A percentile compares a stretch with the other conserved stretches of the same genome.
phyloP scores from a whole-genome alignment of 2,113 vertebrate genomes.

The Ceyx margarethae region DNA sequence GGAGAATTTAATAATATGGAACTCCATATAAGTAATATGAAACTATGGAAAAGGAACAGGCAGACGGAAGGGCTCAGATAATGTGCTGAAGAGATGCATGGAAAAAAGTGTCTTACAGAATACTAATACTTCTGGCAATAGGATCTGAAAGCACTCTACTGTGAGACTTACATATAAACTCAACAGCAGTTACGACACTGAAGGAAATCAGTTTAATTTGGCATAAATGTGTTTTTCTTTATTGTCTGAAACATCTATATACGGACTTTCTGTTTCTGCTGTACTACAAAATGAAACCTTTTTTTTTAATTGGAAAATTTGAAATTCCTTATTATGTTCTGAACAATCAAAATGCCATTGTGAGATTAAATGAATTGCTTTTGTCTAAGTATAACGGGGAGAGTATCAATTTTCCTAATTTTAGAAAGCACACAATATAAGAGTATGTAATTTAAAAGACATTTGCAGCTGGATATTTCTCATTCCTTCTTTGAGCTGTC shows the following conservation, averaged over 20 bases:
- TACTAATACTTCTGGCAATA: not conserved
- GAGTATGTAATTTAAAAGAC: constrained; percentile 45
- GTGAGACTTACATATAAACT: not conserved
- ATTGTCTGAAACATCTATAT: not conserved
- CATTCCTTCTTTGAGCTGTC: not conserved
- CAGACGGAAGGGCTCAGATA: not conserved
- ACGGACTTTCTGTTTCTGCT: not conserved
- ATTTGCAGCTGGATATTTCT: constrained; percentile 36
- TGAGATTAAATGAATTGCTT: not conserved
- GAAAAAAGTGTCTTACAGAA: not conserved
- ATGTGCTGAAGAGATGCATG: not conserved
- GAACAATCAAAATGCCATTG: not conserved
- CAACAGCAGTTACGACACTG: not conserved
- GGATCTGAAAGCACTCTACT: not conserved
- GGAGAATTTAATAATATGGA: not conserved
- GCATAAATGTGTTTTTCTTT: not conserved
- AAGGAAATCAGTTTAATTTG: not conserved
- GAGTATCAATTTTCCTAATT: constrained; percentile 5
- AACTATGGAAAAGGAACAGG: not conserved
- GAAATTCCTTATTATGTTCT: not conserved
- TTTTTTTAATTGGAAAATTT: not conserved
- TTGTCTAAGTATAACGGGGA: not conserved
- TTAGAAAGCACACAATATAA: not conserved
- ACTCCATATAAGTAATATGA: not conserved
- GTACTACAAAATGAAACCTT: not conserved